Evolutionary conservation across 2,797 vertebrate genomes (phyloP), one percentile per base, ranked within the genome.

Genomic region (Poeciliopsis paucimaculata): DNA sequence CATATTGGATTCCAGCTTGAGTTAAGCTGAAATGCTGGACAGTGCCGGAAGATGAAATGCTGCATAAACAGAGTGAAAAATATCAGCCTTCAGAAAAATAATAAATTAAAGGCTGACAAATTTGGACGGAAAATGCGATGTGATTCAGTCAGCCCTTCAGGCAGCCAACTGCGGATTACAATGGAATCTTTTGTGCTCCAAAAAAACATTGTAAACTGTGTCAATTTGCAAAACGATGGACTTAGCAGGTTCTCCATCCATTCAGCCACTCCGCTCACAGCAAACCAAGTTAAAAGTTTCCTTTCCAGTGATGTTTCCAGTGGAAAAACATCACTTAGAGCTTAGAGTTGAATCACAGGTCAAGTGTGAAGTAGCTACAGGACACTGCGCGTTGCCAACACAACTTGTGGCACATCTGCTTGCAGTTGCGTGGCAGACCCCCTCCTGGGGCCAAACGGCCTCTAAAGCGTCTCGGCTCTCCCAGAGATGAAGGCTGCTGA

Each of bases 1-100:
- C 83, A 85, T 87, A 90, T 85, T 87, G 77, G 84, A 86, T 85
- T 91, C 85, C 77, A 89, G 79, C 81, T 81, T 78, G 77, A 86
- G 79, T 81, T 91, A 82, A 90, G 91, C 88, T 86, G 81, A 92
- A 86, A 86, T 82, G 76, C 73, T 77, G 77, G 82, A 81, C 26
- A 70, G 66, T 72, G 76, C 53, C 84, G 41, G 47, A 62, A 88
- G 73, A 83, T 88, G 88, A 81, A 78, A 78, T 78, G 84, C 79
- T 88, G 23, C 15, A 79, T 85, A 77, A 87, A 36, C 73, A 2
- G 60, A 72, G 71, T 77, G 81, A 72, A 76, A 87, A 90, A 88
- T 77, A 90, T 84, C 85, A 81, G 86, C 78, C 60, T 82, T 34
- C 74, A 78, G 80, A 72, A 77, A 82, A 88, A 82, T 23, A 41